A percentile compares a stretch with the other conserved stretches of the same genome.
phyloP scores from a whole-genome alignment of 2,113 vertebrate genomes.

The Potamarius usumacintae region DNA sequence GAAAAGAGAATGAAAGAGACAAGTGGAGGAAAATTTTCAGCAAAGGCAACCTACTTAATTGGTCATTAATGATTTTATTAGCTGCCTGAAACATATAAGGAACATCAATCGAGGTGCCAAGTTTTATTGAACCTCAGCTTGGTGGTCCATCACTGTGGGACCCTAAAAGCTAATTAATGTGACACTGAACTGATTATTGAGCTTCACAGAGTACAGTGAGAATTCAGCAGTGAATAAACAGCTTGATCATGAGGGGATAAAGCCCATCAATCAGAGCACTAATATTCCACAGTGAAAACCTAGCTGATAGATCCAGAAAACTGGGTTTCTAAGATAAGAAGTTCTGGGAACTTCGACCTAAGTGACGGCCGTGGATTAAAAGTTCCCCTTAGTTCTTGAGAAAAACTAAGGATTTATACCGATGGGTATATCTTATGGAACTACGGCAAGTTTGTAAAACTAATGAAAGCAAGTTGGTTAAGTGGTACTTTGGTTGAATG shows the following conservation, averaged over 20 bases:
- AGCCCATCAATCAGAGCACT: slow-evolving; percentile 1
- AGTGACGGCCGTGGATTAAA: too few relatives aligned
- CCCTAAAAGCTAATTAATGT: slow-evolving; percentile 67
- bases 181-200: slow-evolving; percentile 63
- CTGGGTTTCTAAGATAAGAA: too few relatives aligned
- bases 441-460: too few relatives aligned
- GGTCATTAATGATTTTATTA: slow-evolving; percentile 67
- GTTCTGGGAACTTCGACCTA: too few relatives aligned
- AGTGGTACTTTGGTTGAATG: too few relatives aligned
- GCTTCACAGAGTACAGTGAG: slow-evolving; percentile 62
- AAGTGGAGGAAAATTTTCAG: slow-evolving; percentile 6
- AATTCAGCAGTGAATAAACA: slow-evolving; percentile 64
- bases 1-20: slow-evolving; percentile 28
- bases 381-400: too few relatives aligned
- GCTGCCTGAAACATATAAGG: slow-evolving; percentile 41
- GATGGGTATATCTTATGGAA: too few relatives aligned
- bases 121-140: slow-evolving; percentile 66
- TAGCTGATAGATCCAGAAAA: background rate
- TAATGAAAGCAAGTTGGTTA: too few relatives aligned
- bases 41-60: slow-evolving; percentile 58
- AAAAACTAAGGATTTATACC: too few relatives aligned
- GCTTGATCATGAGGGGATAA: slow-evolving; percentile 57
- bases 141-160: slow-evolving; percentile 68
- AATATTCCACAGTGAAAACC: background rate
- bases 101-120: slow-evolving; percentile 53